Evolutionary conservation across 1,140 invertebrate species (phyloP), one percentile per base, ranked within the genome.

Genomic region (Drosophila bocki): DNA sequence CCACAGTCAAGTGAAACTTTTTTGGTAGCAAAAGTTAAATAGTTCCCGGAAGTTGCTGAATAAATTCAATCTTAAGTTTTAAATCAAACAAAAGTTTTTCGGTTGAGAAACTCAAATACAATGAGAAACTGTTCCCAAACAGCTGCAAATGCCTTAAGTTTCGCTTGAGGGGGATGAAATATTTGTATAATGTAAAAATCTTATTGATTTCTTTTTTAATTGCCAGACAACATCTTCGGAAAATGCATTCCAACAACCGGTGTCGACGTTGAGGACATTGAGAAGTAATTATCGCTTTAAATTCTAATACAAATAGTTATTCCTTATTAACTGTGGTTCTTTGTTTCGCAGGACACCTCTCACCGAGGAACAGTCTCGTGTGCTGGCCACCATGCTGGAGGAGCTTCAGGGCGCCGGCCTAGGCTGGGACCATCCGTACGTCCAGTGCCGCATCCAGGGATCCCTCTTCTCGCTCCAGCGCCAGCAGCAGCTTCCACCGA

Each of bases 161-260:
- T 2, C 12, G 3, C 17, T 3, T 19, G 0, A 26, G 41, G 6
- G 2, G 8, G 8, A 5, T n/a, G 2, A 7, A 22, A 1, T n/a
- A 35, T 15, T 39, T 29, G 12, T 22, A 15, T 22, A 54, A 54
- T 22, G 13, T 54, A 37, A 54, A 50, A 42, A 13, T 12, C 17
- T 6, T 45, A 7, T 41, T 15, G 32, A n/a, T n/a, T 15, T 51
- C n/a, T 74, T 78, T 0, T 26, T n/a, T 44, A 13, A 15, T 22
- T 94, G 95, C 41, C 93, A 98, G 97, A 98, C 94, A 95, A 95
- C 83, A 97, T 96, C 63, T 97, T 98, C 92, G 97, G 97, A 65
- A 95, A 95, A 87, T 98, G 97, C 93, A 94, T 97, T 75, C 94
- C 95, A 54, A 92, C 95, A 17, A 95, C 95, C 72, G 94, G 94